Conservation (phyloP, 1,140 invertebrate species). For the Drosophila jambulina region DNA sequence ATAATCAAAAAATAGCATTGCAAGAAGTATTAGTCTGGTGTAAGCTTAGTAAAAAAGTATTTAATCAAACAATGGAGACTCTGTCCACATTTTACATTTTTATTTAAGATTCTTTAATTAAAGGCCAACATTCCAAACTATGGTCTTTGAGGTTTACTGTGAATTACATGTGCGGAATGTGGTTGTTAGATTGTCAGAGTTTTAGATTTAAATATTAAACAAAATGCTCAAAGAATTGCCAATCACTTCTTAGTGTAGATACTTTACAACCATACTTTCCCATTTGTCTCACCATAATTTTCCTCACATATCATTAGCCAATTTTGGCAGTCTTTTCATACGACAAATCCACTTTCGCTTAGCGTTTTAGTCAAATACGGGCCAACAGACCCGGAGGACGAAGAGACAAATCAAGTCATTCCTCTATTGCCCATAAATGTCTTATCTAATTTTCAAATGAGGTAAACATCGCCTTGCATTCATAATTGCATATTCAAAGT, state of each 20-base stretch:
- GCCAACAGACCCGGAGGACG: constrained; percentile 3
- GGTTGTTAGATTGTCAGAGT: not conserved
- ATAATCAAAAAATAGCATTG: not conserved
- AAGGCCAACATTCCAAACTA: not conserved
- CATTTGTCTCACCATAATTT: not conserved
- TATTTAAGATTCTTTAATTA: too few relatives aligned
- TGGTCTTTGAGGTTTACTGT: not conserved
- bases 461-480: constrained; percentile 74
- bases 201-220: not conserved
- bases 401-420: constrained; percentile 66
- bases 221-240: not conserved
- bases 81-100: too few relatives aligned
- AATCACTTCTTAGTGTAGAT: not conserved
- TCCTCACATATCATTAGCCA: not conserved
- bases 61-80: not conserved
- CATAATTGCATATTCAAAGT: constrained; percentile 79
- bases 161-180: not conserved
- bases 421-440: constrained; percentile 62
- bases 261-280: not conserved
- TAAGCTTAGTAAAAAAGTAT: not conserved
- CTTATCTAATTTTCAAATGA: constrained; percentile 80
- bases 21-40: not conserved
- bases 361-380: not conserved
- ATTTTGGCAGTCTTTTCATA: constrained; percentile 3
- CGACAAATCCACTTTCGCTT: constrained; percentile 10